phyloP scores from a whole-genome alignment of 2,113 vertebrate species.

The Nannospalax galili region DNA sequence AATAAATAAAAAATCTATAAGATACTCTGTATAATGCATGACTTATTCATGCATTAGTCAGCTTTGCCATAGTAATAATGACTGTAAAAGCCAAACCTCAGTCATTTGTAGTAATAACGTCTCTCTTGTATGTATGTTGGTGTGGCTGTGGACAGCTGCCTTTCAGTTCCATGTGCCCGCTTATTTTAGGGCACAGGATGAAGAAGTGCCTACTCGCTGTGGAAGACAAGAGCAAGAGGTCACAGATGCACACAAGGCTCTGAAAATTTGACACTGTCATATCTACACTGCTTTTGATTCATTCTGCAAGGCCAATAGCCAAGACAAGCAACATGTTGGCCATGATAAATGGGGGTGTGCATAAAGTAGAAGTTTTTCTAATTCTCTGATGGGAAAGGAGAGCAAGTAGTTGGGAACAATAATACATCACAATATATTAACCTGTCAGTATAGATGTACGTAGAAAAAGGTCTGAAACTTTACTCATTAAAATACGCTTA shows the following conservation, averaged over 20 bases:
- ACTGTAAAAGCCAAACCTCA: background rate
- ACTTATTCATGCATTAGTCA: constrained; percentile 19
- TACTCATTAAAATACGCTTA: constrained; percentile 8
- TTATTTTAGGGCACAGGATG: background rate
- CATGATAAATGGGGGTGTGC: background rate
- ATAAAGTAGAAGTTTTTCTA: background rate
- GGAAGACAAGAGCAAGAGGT: background rate
- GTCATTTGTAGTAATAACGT: background rate
- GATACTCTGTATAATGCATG: too few species aligned
- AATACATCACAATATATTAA: background rate
- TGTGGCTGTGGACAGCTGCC: background rate
- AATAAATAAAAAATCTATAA: too few species aligned
- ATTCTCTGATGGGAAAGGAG: background rate
- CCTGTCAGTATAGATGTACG: background rate
- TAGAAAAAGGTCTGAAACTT: background rate
- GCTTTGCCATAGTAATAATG: background rate
- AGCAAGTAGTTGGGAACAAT: background rate
- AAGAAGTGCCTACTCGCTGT: background rate
- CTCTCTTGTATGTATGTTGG: background rate
- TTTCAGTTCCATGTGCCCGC: background rate
- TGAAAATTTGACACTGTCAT: background rate
- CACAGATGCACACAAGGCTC: background rate
- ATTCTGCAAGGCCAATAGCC: background rate
- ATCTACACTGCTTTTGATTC: background rate
- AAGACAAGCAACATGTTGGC: background rate